Evolutionary conservation across 1,140 invertebrate species (phyloP), one percentile per base, ranked within the genome.

Genomic region (Pogonognathellus flavescens): DNA sequence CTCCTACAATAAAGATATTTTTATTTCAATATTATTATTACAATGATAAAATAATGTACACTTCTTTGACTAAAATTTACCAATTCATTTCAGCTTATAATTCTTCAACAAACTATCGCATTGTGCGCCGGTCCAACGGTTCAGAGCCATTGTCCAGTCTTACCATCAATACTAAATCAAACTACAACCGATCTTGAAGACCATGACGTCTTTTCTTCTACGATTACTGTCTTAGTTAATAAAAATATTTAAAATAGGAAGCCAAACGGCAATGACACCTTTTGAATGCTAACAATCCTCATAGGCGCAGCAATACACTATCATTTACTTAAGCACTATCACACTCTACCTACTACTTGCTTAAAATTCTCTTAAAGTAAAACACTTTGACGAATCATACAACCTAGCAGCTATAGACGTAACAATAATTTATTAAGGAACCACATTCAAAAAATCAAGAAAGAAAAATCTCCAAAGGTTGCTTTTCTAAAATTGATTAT

Each of bases 21-120:
- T 41, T 41, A 57, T 57, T n/a, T n/a, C n/a, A n/a, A n/a, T 57
- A 57, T 4, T 57, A 57, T n/a, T 57, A 25, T 41, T 50, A 49
- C 31, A 16, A 76, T n/a, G 70, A 50, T 76, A 76, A 76, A 76
- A 50, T 76, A 76, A 76, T 76, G 41, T 76, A 76, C 70, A 76
- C 14, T 3, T 41, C 31, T 76, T 76, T 76, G 41, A 76, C 70
- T 76, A 76, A 76, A 14, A 16, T n/a, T 59, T 41, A 18, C 70
- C 25, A 49, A 31, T 49, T 41, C 41, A 49, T n/a, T 50, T 70
- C 66, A 70, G 31, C 66, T 70, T 70, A n/a, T n/a, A 70, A 41
- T 70, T 22, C 66, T 22, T 62, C 25, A 66, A 41, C 31, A 57
- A 57, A 18, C 31, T 31, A 76, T 76, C 49, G 41, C 41, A 76